A percentile compares a stretch with the other conserved stretches of the same genome.
Conservation (phyloP, 2,113 vertebrate genomes). For the Cyphomyrus plagiostoma region DNA sequence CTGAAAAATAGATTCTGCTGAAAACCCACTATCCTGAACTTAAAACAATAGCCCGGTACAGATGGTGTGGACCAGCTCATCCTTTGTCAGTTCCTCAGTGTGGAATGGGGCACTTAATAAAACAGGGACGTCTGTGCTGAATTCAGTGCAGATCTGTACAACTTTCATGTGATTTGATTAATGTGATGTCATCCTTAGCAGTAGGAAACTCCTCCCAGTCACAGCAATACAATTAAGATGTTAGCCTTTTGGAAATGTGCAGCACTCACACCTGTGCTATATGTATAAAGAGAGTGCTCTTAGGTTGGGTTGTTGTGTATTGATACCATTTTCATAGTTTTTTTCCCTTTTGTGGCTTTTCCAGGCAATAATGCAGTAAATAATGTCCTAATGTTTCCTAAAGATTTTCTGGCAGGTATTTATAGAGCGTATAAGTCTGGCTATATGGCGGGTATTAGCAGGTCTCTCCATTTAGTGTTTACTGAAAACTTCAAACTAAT, state of each 20-base stretch:
- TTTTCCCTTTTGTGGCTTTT: background rate
- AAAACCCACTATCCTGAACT: background rate
- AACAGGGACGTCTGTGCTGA: background rate
- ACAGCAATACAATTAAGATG: background rate
- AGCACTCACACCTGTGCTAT: background rate
- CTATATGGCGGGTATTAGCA: background rate
- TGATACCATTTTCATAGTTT: background rate
- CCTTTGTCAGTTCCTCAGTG: background rate
- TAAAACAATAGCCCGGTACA: background rate
- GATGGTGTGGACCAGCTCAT: background rate
- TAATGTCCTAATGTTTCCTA: background rate
- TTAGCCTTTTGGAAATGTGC: background rate
- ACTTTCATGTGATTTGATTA: background rate
- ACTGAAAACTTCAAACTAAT: background rate
- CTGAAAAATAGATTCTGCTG: background rate
- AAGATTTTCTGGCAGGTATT: background rate
- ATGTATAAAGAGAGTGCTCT: background rate
- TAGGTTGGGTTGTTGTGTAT: background rate
- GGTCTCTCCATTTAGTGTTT: background rate
- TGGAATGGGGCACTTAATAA: background rate
- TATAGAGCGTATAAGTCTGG: background rate
- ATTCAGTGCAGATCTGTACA: background rate
- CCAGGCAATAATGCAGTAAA: background rate
- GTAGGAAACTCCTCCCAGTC: background rate
- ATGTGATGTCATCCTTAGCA: background rate